These are phyloP conservation scores for Plestiodon gilberti DNA, from an alignment of 2,113 vertebrate genomes.

Conservation along the genomic window DNA sequence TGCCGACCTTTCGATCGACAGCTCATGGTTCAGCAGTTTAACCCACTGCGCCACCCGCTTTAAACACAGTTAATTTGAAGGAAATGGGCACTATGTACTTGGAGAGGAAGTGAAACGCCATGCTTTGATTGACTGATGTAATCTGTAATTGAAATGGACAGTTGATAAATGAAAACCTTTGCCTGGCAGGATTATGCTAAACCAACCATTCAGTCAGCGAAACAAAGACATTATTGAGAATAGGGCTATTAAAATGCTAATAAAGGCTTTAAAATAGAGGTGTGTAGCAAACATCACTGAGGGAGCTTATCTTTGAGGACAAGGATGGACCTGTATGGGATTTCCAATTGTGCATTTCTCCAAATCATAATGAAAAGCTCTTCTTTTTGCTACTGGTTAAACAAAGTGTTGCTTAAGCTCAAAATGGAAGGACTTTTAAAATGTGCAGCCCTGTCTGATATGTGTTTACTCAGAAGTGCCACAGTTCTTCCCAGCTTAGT, in stretches of 20 bases:
- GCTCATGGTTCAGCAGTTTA: too few relatives aligned
- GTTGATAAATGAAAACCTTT: conserved; percentile 18
- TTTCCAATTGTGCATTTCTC: background rate
- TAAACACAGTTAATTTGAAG: conserved; percentile 1
- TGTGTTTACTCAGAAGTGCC: background rate
- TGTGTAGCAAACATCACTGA: background rate
- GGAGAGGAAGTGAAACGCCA: background rate
- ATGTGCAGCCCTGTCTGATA: background rate
- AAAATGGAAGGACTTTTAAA: background rate
- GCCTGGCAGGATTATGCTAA: conserved; percentile 27
- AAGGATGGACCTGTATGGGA: background rate
- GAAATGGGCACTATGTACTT: background rate
- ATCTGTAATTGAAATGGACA: conserved; percentile 25
- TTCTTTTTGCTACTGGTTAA: background rate
- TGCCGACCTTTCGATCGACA: too few relatives aligned
- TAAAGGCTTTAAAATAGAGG: background rate
- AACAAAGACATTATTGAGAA: conserved; percentile 4
- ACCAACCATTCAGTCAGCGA: conserved; percentile 15
- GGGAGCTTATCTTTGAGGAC: background rate
- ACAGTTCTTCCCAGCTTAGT: background rate
- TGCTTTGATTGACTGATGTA: conserved; percentile 26
- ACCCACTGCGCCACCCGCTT: background rate
- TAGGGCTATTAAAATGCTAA: conserved; percentile 33
- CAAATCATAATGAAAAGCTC: background rate
- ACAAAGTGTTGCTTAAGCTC: background rate